Evolutionary conservation across 2,113 vertebrate species (phyloP), one percentile per base, ranked within the genome.

Genomic region (Struthidea cinerea): DNA sequence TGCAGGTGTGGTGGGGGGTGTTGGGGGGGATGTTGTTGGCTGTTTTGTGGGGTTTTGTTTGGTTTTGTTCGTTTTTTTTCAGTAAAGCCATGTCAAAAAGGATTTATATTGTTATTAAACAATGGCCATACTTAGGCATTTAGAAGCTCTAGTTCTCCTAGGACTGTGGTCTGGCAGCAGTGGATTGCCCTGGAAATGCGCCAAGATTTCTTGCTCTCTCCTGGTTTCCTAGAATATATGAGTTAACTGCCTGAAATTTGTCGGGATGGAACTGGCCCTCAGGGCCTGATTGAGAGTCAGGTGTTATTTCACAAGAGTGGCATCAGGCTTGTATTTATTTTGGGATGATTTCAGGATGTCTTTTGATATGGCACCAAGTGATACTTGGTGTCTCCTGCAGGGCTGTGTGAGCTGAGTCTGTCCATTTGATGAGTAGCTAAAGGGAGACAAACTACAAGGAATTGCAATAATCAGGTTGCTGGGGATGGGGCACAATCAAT

Each of bases 391-490:
- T 74, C 26, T 71, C 21, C 44, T 80, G 44, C 18, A n/a, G 26
- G 55, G 35, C 37, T 39, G 33, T 57, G 37, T 46, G 42, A 67
- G 60, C 33, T 20, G 14, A 39, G 46, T 96, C 64, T 89, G 47
- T 91, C 88, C 23, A 5, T 90, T 93, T 96, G 89, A 92, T 94
- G 79, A 91, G 56, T 63, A 90, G 80, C 83, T 89, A 74, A 96
- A 95, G 74, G 86, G 65, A 75, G 56, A 74, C 59, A 89, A 93
- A 88, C 59, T 94, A 73, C 61, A 47, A 89, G 41, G 76, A 97
- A 91, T n/a, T 61, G 30, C 60, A 96, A 82, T 95, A 96, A 96
- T 95, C 92, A 89, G 8, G 32, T 94, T 95, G 74, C 75, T 94
- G 65, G 33, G 24, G 16, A 18, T 39, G 52, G 21, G 46, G 37